Evolutionary conservation across 2,888 invertebrate species (phyloP), one percentile per base, ranked within the genome.

Genomic region (Cryptophagus acutangulus): DNA sequence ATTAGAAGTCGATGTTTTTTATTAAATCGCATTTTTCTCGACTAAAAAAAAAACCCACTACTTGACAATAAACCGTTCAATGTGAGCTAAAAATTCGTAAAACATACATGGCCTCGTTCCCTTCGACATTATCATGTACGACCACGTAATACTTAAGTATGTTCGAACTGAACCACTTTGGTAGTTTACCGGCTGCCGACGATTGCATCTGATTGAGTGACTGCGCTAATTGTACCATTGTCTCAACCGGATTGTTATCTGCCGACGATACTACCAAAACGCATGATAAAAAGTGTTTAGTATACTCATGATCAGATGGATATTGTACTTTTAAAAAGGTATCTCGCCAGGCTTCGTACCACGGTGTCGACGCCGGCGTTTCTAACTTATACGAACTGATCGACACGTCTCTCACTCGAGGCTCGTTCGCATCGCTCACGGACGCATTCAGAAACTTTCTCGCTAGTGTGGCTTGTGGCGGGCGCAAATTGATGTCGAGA

Each of bases 311-410:
- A 63, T 97, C 96, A 2, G 87, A 85, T 12, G 89, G 88, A 65
- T 86, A 88, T 63, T 90, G 84, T 43, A 91, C 82, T 61, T 85
- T 82, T 30, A 93, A 74, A 69, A 95, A 95, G 17, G 86, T 86
- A 57, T 93, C 91, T 57, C 94, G 78, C 90, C 94, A 97, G 6
- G 85, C 81, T 68, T 95, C 94, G 74, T 89, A 97, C 96, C 97
- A 97, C 9, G 92, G 87, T 38, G 90, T 87, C 6, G 81, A 75
- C 24, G 79, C 72, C 17, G 90, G 89, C 54, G 88, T 74, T 54
- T 84, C 79, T 47, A 89, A 68, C 54, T 76, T 75, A 43, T 75
- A 71, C 29, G 73, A 65, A 41, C 66, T 75, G 57, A 61, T 44
- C 45, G 47, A 52, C 30, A 61, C 37, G 38, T 39, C 44, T 40